Evolutionary conservation across 2,113 vertebrate species (phyloP).

Genomic region (Alaudala cheleensis): DNA sequence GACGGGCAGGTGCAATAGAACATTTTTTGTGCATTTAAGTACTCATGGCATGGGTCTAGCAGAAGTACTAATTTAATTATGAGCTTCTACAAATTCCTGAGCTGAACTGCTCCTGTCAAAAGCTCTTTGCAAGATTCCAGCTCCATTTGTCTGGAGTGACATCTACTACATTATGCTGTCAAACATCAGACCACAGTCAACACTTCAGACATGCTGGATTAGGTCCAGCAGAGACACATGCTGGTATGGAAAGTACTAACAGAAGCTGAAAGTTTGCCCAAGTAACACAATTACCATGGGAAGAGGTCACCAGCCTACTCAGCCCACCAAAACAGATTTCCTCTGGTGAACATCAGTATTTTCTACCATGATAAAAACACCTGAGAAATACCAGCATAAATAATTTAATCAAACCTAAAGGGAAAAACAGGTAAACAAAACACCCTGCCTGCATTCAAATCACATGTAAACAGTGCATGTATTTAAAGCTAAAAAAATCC

Average conservation of each 20-base stretch:
- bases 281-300: background rate
- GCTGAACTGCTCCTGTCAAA: slow-evolving; percentile 6
- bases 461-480: background rate
- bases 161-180: background rate
- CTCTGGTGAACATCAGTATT: background rate
- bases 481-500: background rate
- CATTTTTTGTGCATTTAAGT: background rate
- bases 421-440: background rate
- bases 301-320: background rate
- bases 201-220: background rate
- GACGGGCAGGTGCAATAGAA: background rate
- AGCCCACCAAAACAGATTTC: background rate
- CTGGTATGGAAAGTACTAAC: background rate
- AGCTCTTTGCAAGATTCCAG: background rate
- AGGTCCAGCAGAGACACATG: background rate
- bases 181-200: slow-evolving; percentile 13
- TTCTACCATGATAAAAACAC: background rate
- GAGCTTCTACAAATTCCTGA: background rate
- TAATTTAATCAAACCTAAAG: background rate
- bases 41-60: background rate
- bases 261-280: background rate
- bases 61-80: background rate
- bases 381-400: background rate
- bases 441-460: background rate
- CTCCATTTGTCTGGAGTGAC: background rate